Conservation (phyloP, 2,113 vertebrate genomes). For the Amphilophus citrinellus region DNA sequence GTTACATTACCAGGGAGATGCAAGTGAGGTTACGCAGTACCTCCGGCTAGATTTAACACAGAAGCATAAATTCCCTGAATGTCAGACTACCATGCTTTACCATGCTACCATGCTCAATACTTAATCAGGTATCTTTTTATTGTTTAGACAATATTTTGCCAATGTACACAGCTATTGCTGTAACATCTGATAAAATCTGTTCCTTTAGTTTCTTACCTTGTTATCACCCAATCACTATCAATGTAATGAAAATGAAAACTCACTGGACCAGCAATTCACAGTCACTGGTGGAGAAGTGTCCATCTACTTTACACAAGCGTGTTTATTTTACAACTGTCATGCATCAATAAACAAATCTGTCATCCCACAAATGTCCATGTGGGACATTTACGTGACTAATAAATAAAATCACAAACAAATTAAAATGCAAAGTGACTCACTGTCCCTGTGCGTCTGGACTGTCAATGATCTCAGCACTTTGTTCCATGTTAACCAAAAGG, state of each 20-base stretch:
- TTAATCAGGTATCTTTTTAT: not conserved
- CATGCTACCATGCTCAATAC: not conserved
- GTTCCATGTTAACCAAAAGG: constrained; percentile 90
- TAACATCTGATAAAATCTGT: not conserved
- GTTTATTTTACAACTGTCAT: not conserved
- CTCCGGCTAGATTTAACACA: too few relatives aligned
- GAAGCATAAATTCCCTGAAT: not conserved
- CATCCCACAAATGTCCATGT: not conserved
- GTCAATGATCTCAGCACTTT: constrained; percentile 88
- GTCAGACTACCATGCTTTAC: not conserved
- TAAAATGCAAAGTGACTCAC: constrained; percentile 81
- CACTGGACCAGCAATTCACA: not conserved
- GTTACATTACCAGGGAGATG: too few relatives aligned
- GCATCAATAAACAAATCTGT: not conserved
- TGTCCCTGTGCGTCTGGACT: constrained; percentile 90
- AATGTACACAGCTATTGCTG: not conserved
- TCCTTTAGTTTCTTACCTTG: not conserved
- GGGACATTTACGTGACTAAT: not conserved
- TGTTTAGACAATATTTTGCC: not conserved
- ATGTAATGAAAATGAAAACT: not conserved
- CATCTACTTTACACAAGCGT: not conserved
- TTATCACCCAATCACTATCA: not conserved
- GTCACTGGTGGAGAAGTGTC: not conserved
- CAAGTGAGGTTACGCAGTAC: too few relatives aligned
- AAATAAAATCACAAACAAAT: not conserved